Evolutionary conservation across 2,113 vertebrate genomes (phyloP), one percentile per base, ranked within the genome.

Genomic region (Todiramphus chloris): DNA sequence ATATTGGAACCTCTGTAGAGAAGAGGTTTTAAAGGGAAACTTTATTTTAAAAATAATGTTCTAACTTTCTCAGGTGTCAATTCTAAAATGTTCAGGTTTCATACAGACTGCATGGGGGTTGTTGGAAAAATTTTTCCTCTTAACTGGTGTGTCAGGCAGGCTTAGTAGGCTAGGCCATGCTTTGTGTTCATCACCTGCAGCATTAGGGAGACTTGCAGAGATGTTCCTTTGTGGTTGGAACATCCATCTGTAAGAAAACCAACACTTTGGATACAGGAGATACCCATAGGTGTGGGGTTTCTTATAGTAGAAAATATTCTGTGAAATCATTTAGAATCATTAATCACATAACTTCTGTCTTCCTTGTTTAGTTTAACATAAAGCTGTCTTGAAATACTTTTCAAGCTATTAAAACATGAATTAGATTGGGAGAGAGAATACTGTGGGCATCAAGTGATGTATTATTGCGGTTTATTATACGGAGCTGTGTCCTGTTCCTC

Each of bases 401-500:
- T 60, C 20, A 83, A 48, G 25, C 46, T 17, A 56, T 67, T 50
- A 59, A 72, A 75, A 78, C 55, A 58, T 23, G 11, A 64, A 31
- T 62, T 80, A 27, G 24, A 56, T 83, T 83, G 19, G 15, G 46
- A 84, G 46, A 90, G 11, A 28, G 27, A 80, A 25, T 72, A 35
- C 6, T 67, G n/a, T 77, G 66, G 53, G 28, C 35, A 46, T 50
- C 30, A 62, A 39, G 23, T 27, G 28, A 53, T 62, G 16, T 35
- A 1, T 63, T 84, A 16, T 24, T 94, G 51, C 30, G 81, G 25
- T n/a, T 80, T 41, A 37, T 62, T 48, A 0, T 19, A 35, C 11
- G 7, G 39, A 5, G 18, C 66, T 2, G 0, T 60, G 24, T 91
- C 30, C n/a, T 15, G 19, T 46, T 39, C 10, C 11, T n/a, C 15